These are phyloP conservation scores for Asteroscopus sphinx DNA, from an alignment of 2,888 invertebrate genomes.

Conservation along the genomic window DNA sequence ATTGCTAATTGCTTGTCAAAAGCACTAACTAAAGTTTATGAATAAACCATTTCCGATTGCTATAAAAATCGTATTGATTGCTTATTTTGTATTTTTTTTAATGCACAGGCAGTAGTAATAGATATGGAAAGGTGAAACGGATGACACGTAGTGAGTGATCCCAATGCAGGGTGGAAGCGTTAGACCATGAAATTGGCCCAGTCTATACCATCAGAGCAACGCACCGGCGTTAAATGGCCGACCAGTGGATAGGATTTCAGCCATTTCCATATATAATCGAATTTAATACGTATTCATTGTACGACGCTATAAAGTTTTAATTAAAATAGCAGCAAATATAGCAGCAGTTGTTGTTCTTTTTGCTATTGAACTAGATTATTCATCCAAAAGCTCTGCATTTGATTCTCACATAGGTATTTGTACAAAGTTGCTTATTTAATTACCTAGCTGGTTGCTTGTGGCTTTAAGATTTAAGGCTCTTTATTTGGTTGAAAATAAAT, in stretches of 20 bases:
- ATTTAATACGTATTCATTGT: constrained; percentile 46
- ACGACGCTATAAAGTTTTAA: constrained; percentile 30
- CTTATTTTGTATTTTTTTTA: background rate
- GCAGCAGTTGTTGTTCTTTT: background rate
- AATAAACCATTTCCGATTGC: constrained; percentile 25
- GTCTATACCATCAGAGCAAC: constrained; percentile 75
- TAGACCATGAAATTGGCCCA: constrained; percentile 88
- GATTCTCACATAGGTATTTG: no score
- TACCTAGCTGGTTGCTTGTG: no score
- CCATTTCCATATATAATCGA: constrained; percentile 72
- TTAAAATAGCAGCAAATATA: constrained; percentile 20
- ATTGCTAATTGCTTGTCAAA: constrained; percentile 20
- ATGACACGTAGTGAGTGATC: constrained; percentile 69
- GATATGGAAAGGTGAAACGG: constrained; percentile 43
- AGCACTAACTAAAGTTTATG: constrained; percentile 29
- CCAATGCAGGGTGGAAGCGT: constrained; percentile 80
- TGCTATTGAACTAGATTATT: no score
- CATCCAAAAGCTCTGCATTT: no score
- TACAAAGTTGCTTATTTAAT: no score
- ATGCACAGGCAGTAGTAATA: constrained; percentile 52
- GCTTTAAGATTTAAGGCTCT: no score
- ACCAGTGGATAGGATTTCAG: constrained; percentile 74
- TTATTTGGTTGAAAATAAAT: no score
- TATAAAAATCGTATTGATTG: constrained; percentile 7
- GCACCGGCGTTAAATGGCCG: constrained; percentile 79